Percentiles rank a stretch among this genome's conserved stretches.
Evolutionary conservation across 2,113 vertebrate species (phyloP).

Genomic region (Vanacampus margaritifer): DNA sequence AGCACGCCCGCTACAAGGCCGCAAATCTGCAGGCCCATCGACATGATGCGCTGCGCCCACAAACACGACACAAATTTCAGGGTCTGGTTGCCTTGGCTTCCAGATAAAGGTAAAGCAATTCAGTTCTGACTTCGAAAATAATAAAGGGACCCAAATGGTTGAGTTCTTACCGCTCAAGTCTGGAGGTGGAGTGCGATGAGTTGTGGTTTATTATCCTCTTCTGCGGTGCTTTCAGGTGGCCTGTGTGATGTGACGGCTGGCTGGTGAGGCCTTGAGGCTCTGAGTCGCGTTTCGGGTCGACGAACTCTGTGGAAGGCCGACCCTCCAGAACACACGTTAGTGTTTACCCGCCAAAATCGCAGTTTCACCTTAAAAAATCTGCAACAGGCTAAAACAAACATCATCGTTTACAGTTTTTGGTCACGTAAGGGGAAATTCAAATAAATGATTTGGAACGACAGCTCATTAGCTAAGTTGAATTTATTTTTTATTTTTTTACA

Average conservation of each 20-base stretch:
- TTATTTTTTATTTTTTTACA: not conserved
- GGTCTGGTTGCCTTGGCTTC: too few species aligned
- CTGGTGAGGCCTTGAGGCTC: not conserved
- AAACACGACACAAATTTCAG: too few species aligned
- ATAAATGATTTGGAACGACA: too few species aligned
- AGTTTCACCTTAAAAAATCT: not conserved
- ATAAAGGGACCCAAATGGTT: not conserved
- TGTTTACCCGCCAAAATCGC: not conserved
- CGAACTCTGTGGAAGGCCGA: not conserved
- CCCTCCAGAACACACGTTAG: not conserved
- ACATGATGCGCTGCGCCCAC: slow-evolving; percentile 24
- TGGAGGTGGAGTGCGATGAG: not conserved
- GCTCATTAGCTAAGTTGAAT: not conserved
- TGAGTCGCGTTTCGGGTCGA: slow-evolving; percentile 6
- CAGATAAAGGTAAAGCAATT: too few species aligned
- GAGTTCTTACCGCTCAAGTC: not conserved
- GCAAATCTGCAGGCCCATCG: slow-evolving; percentile 60
- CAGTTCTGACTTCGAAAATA: not conserved
- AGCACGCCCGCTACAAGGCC: slow-evolving; percentile 70
- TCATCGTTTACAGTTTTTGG: not conserved
- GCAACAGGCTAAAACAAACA: not conserved
- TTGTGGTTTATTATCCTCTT: not conserved
- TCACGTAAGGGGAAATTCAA: not conserved
- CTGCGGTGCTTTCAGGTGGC: not conserved
- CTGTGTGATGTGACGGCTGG: not conserved